These are phyloP conservation scores for Colinus virginianus DNA, from an alignment of 2,113 vertebrate species.

Conservation along the genomic window DNA sequence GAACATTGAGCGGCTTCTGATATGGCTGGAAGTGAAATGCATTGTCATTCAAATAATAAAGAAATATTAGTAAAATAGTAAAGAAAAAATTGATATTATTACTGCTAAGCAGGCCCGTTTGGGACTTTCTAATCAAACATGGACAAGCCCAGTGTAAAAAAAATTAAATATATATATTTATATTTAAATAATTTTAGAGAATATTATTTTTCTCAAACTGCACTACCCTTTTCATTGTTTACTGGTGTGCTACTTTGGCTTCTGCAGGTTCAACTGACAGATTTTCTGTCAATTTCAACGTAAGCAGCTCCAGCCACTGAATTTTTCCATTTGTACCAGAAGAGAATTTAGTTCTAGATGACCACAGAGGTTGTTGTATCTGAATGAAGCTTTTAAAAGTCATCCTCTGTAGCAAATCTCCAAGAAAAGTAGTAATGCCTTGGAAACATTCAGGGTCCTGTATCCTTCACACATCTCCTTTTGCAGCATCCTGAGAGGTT, in stretches of 20 bases:
- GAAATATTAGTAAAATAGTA: background rate
- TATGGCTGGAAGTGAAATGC: background rate
- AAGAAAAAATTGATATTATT: background rate
- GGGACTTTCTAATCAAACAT: background rate
- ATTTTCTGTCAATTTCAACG: background rate
- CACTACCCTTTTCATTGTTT: background rate
- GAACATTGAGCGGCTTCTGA: background rate
- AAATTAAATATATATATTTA: too few species aligned
- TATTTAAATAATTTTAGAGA: background rate
- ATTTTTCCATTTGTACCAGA: background rate
- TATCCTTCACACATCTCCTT: rapidly evolving
- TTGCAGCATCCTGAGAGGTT: background rate
- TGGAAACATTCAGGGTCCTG: background rate
- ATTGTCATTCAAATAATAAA: background rate
- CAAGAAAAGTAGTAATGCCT: background rate
- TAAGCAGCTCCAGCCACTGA: background rate
- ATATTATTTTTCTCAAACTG: background rate
- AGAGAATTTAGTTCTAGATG: background rate
- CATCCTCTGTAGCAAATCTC: background rate
- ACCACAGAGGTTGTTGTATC: background rate
- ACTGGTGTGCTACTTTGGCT: background rate
- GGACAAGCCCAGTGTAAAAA: background rate
- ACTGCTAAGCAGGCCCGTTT: background rate
- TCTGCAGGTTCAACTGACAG: background rate
- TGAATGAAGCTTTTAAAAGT: background rate